Conservation (phyloP, 1,140 invertebrate species). For the Dreissena rostriformis region DNA sequence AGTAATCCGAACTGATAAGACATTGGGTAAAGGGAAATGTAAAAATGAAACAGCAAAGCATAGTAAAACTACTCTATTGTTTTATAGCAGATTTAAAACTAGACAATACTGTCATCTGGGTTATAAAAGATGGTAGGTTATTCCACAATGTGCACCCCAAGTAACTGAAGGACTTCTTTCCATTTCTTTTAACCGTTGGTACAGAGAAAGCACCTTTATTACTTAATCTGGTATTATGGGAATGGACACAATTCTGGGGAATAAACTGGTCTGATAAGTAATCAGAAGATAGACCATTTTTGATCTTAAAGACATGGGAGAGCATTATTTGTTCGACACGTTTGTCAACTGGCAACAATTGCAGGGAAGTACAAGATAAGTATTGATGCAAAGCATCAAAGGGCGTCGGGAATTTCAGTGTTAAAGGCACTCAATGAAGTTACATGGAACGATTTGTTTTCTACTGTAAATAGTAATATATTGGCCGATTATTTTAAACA, state of each 20-base stretch:
- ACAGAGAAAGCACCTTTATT: not conserved
- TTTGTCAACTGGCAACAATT: not conserved
- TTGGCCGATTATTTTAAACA: no score
- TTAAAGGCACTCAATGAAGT: no score
- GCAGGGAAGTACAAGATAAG: not conserved
- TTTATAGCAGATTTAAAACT: no score
- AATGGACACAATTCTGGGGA: conserved; percentile 24
- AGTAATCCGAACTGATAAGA: no score
- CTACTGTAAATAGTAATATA: no score
- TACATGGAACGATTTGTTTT: no score
- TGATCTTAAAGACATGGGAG: conserved; percentile 16
- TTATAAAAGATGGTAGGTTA: conserved; percentile 1
- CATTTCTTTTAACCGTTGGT: conserved; percentile 10
- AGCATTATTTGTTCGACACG: conserved; percentile 5
- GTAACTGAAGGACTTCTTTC: conserved; percentile 12
- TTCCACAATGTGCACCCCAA: conserved; percentile 22
- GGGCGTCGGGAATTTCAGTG: no score
- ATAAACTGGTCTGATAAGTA: conserved; percentile 5
- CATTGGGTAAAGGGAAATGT: no score
- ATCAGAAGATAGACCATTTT: not conserved
- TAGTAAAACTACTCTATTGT: no score
- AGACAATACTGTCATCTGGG: no score
- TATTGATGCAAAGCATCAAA: no score
- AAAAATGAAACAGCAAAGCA: no score
- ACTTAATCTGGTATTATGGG: conserved; percentile 15